These are phyloP conservation scores for Calypte anna DNA, from an alignment of 2,113 vertebrate species.

Conservation along the genomic window DNA sequence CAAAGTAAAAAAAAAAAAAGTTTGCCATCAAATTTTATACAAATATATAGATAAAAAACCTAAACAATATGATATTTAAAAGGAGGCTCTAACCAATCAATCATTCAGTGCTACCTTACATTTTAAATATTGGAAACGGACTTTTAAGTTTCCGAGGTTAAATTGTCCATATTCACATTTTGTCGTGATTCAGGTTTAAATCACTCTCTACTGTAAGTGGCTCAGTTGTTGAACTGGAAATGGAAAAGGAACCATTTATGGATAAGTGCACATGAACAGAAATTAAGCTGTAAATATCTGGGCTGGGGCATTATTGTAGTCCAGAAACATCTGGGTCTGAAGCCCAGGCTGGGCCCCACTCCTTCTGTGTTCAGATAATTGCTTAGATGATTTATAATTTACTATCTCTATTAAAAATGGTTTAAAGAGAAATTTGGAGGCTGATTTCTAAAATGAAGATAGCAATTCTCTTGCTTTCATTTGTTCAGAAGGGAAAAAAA, in stretches of 20 bases:
- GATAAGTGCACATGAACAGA: conserved; percentile 77
- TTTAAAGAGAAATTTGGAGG: conserved; percentile 76
- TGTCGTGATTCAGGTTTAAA: conserved; percentile 65
- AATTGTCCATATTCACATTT: conserved; percentile 64
- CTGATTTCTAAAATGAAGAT: conserved; percentile 70
- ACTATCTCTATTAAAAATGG: conserved; percentile 76
- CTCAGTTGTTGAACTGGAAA: conserved; percentile 73
- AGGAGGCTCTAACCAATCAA: conserved; percentile 13
- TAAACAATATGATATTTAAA: conserved; percentile 3
- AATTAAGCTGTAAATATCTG: conserved; percentile 86
- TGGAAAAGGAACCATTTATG: conserved; percentile 76
- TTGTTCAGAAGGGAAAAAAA: background rate
- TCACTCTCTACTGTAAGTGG: conserved; percentile 64
- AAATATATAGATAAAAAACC: background rate
- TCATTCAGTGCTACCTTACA: background rate
- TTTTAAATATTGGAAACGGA: conserved; percentile 62
- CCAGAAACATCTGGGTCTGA: conserved; percentile 79
- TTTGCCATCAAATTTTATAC: background rate
- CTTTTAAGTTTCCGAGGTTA: conserved; percentile 64
- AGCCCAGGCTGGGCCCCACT: conserved; percentile 65
- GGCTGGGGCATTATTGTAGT: conserved; percentile 75
- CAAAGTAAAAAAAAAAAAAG: background rate
- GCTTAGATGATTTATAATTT: conserved; percentile 79
- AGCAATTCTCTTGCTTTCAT: conserved; percentile 59
- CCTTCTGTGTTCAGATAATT: conserved; percentile 77